Conservation (phyloP, 2,797 vertebrate species). For the Perodicticus potto region DNA sequence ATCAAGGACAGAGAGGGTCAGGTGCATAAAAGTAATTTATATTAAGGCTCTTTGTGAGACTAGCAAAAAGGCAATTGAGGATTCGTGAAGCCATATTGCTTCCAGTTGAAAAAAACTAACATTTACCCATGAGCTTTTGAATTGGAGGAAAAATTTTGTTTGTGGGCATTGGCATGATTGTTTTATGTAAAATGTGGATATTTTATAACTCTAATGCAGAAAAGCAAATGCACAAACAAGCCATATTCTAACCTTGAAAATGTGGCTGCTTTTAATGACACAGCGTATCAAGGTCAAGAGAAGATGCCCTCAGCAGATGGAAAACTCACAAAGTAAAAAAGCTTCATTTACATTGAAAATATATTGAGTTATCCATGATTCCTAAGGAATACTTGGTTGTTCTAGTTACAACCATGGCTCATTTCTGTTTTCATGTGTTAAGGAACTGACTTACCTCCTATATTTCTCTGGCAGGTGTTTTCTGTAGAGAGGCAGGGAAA, state of each 20-base stretch:
- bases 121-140: constrained; percentile 62
- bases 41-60: constrained; percentile 61
- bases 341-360: constrained; percentile 72
- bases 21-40: constrained; percentile 53
- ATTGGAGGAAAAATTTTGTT: constrained; percentile 61
- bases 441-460: constrained; percentile 12
- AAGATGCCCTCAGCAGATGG: constrained; percentile 75
- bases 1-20: constrained; percentile 49
- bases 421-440: constrained; percentile 57
- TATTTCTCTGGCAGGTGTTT: constrained; percentile 51
- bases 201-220: constrained; percentile 35
- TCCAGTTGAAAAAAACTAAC: neutral
- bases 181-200: constrained; percentile 66
- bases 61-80: neutral
- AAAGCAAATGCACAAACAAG: constrained; percentile 63
- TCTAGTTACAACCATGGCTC: constrained; percentile 28
- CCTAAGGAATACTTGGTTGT: constrained; percentile 43
- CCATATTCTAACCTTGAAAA: constrained; percentile 66
- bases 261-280: constrained; percentile 77
- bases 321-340: constrained; percentile 65
- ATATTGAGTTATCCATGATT: constrained; percentile 61
- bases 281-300: constrained; percentile 71
- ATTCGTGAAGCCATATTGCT: constrained; percentile 53
- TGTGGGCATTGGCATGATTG: constrained; percentile 53
- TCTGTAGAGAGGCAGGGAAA: neutral